Base-by-base conservation (phyloP, 2,888 invertebrate genomes). In the Heliconius aoede region DNA sequence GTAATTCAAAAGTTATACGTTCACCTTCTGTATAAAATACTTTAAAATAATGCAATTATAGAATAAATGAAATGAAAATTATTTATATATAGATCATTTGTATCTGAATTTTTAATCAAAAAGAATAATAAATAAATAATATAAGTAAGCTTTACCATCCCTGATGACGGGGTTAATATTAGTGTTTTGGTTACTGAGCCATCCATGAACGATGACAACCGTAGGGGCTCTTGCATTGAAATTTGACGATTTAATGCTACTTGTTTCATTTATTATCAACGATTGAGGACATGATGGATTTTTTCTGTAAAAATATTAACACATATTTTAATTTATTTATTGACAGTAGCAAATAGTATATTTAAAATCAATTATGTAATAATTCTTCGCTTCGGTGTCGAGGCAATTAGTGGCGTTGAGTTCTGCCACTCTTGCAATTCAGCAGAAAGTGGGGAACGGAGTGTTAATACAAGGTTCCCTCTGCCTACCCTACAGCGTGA, bases 141-240 rank as follows among this genome's bases (percentile, higher is more conserved):
- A n/a, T n/a, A 0, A 58, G 11, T 58, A 69, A 21, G 40, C 36
- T 81, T 80, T 83, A 89, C 89, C 88, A 72, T 84, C 80, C 77
- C 84, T 85, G 40, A 88, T 80, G 30, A 72, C 65, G 1, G 82
- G 77, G 65, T 86, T 86, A 18, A 84, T 73, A 3, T 83, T 82
- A 18, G 82, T 81, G 32, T 85, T 80, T 40, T 82, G 81, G 64
- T 84, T 84, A 76, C 86, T 81, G 68, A 88, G 82, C 89, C 89
- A 90, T 4, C 90, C 90, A 78, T 90, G 90, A 8, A 79, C 86
- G 4, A 90, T 68, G 2, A 90, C 84, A 0, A 88, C 82, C 1
- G 87, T 88, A 8, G 85, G 84, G 1, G 80, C 75, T 3, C 78
- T 80, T 0, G 86, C 78, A 76, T 87, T 84, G 80, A 88, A 90